These are phyloP conservation scores for Indicator indicator DNA, from an alignment of 2,113 vertebrate genomes.

Conservation along the genomic window DNA sequence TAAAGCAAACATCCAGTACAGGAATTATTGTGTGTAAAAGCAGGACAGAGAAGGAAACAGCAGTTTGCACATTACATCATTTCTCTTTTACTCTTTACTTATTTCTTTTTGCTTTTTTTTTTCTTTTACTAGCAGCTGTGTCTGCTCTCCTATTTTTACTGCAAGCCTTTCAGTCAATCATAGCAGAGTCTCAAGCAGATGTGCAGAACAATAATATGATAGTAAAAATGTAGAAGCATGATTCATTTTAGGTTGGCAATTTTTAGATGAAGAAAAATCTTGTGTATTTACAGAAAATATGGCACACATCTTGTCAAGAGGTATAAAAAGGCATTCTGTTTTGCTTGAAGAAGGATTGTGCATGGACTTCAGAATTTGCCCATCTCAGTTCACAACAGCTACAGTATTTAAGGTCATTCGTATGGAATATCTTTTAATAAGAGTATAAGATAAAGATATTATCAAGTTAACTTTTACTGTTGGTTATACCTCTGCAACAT, in stretches of 20 bases:
- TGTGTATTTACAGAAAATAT: slow-evolving; percentile 50
- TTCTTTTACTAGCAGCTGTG: slow-evolving; percentile 32
- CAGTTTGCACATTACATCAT: not conserved
- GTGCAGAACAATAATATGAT: slow-evolving; percentile 24
- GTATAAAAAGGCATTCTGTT: slow-evolving; percentile 19
- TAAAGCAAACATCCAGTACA: not conserved
- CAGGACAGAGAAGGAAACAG: not conserved
- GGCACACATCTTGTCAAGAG: not conserved
- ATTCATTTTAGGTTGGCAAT: slow-evolving; percentile 39
- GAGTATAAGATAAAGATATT: slow-evolving; percentile 7
- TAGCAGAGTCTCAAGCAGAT: slow-evolving; percentile 44
- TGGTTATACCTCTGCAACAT: slow-evolving; percentile 2
- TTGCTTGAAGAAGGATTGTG: not conserved
- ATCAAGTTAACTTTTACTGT: not conserved
- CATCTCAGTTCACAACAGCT: not conserved
- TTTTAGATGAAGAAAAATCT: slow-evolving; percentile 40
- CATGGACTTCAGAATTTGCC: not conserved
- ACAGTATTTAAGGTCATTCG: not conserved
- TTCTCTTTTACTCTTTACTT: not conserved
- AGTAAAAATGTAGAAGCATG: slow-evolving; percentile 49
- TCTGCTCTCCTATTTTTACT: slow-evolving; percentile 55
- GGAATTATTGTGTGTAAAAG: not conserved
- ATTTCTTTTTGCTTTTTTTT: not conserved
- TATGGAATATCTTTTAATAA: not conserved
- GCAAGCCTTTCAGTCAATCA: slow-evolving; percentile 21